A percentile compares a stretch with the other conserved stretches of the same genome.
phyloP scores from a whole-genome alignment of 2,113 vertebrate species.

The Antechinus stuartii region DNA sequence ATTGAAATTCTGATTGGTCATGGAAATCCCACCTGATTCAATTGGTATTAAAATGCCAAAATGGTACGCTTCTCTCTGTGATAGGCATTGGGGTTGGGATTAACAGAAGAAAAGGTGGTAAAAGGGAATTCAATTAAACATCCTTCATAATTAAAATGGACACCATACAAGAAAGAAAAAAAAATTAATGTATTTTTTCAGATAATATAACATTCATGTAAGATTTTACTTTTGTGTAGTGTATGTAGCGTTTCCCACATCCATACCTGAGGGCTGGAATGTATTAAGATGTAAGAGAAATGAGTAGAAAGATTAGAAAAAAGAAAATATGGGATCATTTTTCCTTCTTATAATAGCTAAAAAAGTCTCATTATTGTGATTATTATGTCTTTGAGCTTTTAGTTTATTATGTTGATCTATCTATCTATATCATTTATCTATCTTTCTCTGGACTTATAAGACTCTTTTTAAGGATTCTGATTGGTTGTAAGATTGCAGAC shows the following conservation, averaged over 20 bases:
- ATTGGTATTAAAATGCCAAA: background rate
- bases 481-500: background rate
- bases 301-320: background rate
- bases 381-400: background rate
- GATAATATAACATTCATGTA: constrained; percentile 20
- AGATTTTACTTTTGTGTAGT: constrained; percentile 58
- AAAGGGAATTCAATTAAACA: background rate
- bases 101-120: background rate
- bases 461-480: background rate
- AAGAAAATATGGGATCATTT: background rate
- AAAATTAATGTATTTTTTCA: constrained; percentile 27
- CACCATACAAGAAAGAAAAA: background rate
- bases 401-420: background rate
- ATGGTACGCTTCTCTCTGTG: background rate
- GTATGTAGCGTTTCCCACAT: background rate
- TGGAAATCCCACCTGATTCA: background rate
- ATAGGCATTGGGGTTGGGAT: background rate
- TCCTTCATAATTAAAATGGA: background rate
- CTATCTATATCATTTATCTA: background rate
- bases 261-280: background rate
- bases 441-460: background rate
- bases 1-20: constrained; percentile 32
- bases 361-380: background rate
- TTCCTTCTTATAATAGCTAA: background rate
- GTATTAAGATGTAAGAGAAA: background rate